Evolutionary conservation across 2,797 vertebrate species (phyloP).

Genomic region (Sylvia borin): DNA sequence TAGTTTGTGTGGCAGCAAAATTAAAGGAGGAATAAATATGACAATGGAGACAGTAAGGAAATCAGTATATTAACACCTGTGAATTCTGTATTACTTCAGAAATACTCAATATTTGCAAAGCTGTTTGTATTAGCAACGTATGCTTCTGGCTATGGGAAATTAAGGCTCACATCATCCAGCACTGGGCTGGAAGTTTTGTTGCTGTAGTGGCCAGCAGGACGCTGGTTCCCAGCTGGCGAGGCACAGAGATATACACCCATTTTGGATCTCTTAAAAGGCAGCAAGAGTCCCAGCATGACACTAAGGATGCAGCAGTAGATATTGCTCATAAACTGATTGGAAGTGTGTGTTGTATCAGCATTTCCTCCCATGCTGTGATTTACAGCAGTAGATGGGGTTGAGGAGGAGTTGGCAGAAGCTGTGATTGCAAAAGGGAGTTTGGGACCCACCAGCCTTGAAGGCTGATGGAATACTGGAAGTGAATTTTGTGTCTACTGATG

Average conservation of each 20-base stretch:
- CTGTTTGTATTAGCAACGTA: not conserved
- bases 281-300: not conserved
- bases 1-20: not conserved
- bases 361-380: not conserved
- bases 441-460: not conserved
- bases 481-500: not conserved
- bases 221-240: not conserved
- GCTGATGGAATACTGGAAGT: not conserved
- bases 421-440: not conserved
- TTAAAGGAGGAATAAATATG: not conserved
- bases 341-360: not conserved
- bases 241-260: not conserved
- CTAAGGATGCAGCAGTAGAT: not conserved
- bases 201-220: not conserved
- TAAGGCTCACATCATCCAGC: not conserved
- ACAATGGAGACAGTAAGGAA: not conserved
- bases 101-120: not conserved
- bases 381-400: not conserved
- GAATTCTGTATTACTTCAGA: not conserved
- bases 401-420: not conserved
- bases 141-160: not conserved
- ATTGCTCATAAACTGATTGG: not conserved
- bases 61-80: not conserved
- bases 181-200: not conserved
- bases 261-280: not conserved